phyloP scores from a whole-genome alignment of 2,888 invertebrate species.

The Mesorhabditis spiculigera region DNA sequence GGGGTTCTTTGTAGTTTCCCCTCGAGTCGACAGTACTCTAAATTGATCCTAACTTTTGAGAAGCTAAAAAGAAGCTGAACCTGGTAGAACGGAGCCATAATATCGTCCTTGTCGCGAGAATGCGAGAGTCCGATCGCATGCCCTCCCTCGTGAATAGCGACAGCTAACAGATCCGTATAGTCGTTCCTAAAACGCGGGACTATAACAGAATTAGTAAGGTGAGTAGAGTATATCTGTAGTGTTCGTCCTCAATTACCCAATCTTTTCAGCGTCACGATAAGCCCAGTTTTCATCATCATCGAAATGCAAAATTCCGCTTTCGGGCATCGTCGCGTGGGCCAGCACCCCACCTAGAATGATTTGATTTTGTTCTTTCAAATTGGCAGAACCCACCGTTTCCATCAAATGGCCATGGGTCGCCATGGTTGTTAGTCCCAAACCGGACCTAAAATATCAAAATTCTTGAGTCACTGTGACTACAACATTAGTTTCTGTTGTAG shows the following conservation, averaged over 20 bases:
- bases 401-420: conserved; percentile 57
- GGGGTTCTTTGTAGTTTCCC: conserved; percentile 49
- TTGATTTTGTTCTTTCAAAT: not conserved
- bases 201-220: no score
- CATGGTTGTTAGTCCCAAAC: conserved; percentile 49
- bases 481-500: not conserved
- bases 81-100: conserved; percentile 58
- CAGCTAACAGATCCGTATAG: conserved; percentile 49
- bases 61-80: not conserved
- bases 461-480: not conserved
- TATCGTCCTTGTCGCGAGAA: conserved; percentile 47
- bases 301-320: conserved; percentile 55
- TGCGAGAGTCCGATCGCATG: conserved; percentile 40
- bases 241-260: conserved; percentile 16
- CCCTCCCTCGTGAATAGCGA: conserved; percentile 56
- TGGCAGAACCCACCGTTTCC: conserved; percentile 33
- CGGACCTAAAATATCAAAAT: conserved; percentile 22
- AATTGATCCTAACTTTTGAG: not conserved
- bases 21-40: conserved; percentile 44
- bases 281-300: conserved; percentile 57
- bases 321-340: conserved; percentile 57
- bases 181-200: conserved; percentile 19
- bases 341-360: conserved; percentile 47
- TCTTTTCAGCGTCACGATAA: conserved; percentile 49
- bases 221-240: no score